phyloP scores from a whole-genome alignment of 2,797 vertebrate genomes.

The Ptychobarbus kaznakovi region DNA sequence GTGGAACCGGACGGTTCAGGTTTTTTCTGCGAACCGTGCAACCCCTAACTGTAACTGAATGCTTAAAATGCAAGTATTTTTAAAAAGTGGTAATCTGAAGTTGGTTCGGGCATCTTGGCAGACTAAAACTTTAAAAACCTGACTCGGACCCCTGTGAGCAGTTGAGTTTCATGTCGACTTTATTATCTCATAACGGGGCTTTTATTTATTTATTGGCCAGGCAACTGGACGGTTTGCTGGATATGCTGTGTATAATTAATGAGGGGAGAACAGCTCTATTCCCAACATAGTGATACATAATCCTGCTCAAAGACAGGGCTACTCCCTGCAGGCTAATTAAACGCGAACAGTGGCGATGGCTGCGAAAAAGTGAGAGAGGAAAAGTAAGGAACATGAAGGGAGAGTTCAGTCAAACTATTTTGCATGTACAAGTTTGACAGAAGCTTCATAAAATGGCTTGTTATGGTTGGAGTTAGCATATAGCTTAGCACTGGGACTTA shows the following conservation, averaged over 20 bases:
- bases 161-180: constrained; percentile 46
- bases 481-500: constrained; percentile 8
- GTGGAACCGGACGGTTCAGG: too few relatives aligned
- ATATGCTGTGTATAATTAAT: constrained; percentile 72
- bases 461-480: neutral
- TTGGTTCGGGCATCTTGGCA: neutral
- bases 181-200: constrained; percentile 59
- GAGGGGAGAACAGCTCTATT: constrained; percentile 54
- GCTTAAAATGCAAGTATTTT: neutral
- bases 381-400: constrained; percentile 35
- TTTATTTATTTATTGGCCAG: constrained; percentile 64
- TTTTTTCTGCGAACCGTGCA: too few relatives aligned
- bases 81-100: neutral
- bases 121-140: constrained; percentile 30
- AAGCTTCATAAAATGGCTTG: constrained; percentile 25
- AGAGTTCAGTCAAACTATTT: constrained; percentile 16
- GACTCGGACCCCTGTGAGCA: neutral
- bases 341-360: constrained; percentile 32
- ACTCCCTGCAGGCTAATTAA: constrained; percentile 66
- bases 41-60: neutral
- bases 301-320: constrained; percentile 49
- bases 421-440: constrained; percentile 6
- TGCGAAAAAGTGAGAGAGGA: constrained; percentile 49
- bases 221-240: constrained; percentile 47
- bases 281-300: constrained; percentile 54